phyloP scores from a whole-genome alignment of 2,888 invertebrate genomes.

The Limnephilus rhombicus region DNA sequence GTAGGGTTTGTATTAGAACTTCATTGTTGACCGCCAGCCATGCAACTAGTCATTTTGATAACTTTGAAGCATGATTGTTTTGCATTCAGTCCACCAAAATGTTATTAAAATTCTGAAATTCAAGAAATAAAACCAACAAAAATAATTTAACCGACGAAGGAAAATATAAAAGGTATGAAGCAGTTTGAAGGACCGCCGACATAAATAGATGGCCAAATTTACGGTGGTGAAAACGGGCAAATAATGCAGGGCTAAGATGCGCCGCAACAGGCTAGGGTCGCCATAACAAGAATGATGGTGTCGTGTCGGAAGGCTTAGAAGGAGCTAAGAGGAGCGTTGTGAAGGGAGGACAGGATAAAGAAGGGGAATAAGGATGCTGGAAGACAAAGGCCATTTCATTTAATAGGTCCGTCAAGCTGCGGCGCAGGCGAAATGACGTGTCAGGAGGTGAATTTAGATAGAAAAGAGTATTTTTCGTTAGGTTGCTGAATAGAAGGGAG shows the following conservation, averaged over 20 bases:
- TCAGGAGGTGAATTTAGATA: neutral
- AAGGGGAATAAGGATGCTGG: neutral
- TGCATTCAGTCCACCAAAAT: too few relatives aligned
- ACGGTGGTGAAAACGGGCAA: neutral
- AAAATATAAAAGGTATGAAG: neutral
- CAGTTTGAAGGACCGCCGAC: neutral
- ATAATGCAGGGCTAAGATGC: slow-evolving; percentile 14
- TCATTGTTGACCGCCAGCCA: too few relatives aligned
- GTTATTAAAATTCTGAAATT: too few relatives aligned
- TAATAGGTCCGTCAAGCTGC: slow-evolving; percentile 26
- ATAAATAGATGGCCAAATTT: neutral
- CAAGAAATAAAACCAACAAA: too few relatives aligned
- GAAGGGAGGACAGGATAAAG: slow-evolving; percentile 2
- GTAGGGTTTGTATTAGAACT: too few relatives aligned
- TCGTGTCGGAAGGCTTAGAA: slow-evolving; percentile 9
- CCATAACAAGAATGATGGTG: neutral
- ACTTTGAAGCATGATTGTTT: too few relatives aligned
- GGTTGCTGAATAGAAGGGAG: neutral
- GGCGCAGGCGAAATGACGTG: slow-evolving; percentile 9
- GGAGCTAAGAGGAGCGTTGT: neutral
- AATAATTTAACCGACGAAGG: neutral
- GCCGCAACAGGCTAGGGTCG: slow-evolving; percentile 17
- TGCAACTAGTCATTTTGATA: too few relatives aligned
- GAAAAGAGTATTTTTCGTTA: neutral
- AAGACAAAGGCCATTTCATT: slow-evolving; percentile 29